Evolutionary conservation across 2,113 vertebrate species (phyloP).

Genomic region (Gopherus evgoodei): DNA sequence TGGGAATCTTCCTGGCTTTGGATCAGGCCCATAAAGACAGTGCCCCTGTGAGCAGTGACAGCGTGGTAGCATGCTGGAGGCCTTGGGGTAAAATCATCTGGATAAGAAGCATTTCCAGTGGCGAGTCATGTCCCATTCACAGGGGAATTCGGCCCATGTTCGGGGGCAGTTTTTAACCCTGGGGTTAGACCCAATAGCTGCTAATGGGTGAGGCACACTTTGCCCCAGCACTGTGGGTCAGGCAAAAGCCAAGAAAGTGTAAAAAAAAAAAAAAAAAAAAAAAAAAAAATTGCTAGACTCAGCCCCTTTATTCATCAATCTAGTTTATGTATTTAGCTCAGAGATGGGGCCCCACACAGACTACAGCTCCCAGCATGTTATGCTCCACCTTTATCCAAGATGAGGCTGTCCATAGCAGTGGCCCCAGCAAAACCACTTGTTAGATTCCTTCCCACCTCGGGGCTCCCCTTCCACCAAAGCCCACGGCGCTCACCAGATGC

Average conservation of each 20-base stretch:
- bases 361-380: neutral
- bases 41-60: neutral
- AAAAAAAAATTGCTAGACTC: neutral
- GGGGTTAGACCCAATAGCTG: neutral
- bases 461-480: neutral
- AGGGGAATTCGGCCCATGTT: neutral
- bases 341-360: neutral
- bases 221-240: neutral
- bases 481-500: slow-evolving; percentile 86
- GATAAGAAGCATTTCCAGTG: neutral
- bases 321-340: neutral
- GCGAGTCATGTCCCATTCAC: neutral
- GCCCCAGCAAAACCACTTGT: neutral
- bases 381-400: neutral
- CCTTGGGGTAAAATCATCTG: neutral
- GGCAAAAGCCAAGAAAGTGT: neutral
- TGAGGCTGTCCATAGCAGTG: neutral
- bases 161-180: neutral
- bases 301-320: neutral
- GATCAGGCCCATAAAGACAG: neutral
- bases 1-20: neutral
- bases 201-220: neutral
- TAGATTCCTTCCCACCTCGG: neutral
- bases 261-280: neutral
- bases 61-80: neutral